Evolutionary conservation across 2,113 vertebrate genomes (phyloP), one percentile per base, ranked within the genome.

Genomic region (Caranx melampygus): DNA sequence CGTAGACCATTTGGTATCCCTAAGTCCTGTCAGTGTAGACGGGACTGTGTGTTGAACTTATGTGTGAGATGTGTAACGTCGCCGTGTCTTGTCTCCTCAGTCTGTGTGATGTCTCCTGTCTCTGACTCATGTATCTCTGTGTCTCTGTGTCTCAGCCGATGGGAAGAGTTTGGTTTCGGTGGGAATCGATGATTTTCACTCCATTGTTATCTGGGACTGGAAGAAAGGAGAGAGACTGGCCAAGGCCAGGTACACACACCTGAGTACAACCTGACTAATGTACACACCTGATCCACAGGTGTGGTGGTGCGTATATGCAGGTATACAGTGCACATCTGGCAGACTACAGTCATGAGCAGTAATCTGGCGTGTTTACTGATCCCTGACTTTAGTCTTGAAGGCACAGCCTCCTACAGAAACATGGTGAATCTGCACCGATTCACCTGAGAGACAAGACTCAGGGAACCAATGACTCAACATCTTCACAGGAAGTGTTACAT

Each of bases 141-240:
- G 34, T 45, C 4, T 45, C 11, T 69, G 18, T 83, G 5, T 68
- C 16, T 37, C 90, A 99, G 98, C 93, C 26, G 98, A 99, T 54
- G 98, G 98, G 62, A 99, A 99, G 91, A 97, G 92, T 87, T 92
- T 99, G 92, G 93, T 97, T 72, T 99, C 98, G 0, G 92, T 99
- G 84, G 98, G 97, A 67, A 95, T 99, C 59, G 98, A 99, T 74
- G 97, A 99, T 67, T 96, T 95, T 79, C 97, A 99, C 90, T 96
- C 94, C 82, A 96, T 99, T 61, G 96, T 99, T 49, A 95, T 98
- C 87, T 99, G 98, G 98, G 98, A 99, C 80, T 99, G 98, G 98
- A 99, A 96, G 86, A 98, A 97, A 87, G 98, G 98, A 82, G 98
- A 99, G 89, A 95, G 96, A 79, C 93, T 99, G 75, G 96, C 98